Conservation (phyloP, 2,888 invertebrate genomes). For the Microchrysa polita region DNA sequence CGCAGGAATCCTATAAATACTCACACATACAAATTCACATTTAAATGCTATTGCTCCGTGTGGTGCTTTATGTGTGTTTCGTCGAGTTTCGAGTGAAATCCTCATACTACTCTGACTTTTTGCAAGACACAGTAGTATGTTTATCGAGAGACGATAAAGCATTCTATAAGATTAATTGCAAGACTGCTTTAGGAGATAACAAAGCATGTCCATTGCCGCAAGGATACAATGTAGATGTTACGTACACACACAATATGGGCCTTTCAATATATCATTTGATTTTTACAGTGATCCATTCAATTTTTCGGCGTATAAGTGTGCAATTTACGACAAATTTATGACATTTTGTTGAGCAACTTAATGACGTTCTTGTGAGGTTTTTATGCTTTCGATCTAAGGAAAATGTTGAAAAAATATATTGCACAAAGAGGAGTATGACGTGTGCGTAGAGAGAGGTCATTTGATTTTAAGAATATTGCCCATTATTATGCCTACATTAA, state of each 20-base stretch:
- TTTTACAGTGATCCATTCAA: slow-evolving; percentile 30
- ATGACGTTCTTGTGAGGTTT: not conserved
- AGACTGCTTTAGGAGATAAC: slow-evolving; percentile 11
- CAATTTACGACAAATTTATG: slow-evolving; percentile 28
- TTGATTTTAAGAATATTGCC: not conserved
- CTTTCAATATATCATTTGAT: slow-evolving; percentile 35
- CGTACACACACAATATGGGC: not conserved
- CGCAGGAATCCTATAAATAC: slow-evolving; percentile 29
- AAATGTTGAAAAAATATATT: not conserved
- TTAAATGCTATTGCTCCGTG: not conserved
- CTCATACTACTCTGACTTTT: no score
- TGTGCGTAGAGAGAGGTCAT: not conserved
- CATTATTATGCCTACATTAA: not conserved
- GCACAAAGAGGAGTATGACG: not conserved
- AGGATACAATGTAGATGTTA: slow-evolving; percentile 26
- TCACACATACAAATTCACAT: slow-evolving; percentile 15
- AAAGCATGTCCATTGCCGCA: slow-evolving; percentile 22
- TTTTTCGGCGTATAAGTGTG: slow-evolving; percentile 20
- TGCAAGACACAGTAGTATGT: slow-evolving; percentile 14
- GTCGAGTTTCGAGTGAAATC: no score
- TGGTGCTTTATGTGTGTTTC: no score
- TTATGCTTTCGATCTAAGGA: not conserved
- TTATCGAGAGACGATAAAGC: slow-evolving; percentile 15
- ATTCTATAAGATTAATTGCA: slow-evolving; percentile 32
- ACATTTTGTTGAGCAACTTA: slow-evolving; percentile 7